A percentile compares a stretch with the other conserved stretches of the same genome.
Evolutionary conservation across 2,888 invertebrate species (phyloP).

Genomic region (Campoplex capitator): DNA sequence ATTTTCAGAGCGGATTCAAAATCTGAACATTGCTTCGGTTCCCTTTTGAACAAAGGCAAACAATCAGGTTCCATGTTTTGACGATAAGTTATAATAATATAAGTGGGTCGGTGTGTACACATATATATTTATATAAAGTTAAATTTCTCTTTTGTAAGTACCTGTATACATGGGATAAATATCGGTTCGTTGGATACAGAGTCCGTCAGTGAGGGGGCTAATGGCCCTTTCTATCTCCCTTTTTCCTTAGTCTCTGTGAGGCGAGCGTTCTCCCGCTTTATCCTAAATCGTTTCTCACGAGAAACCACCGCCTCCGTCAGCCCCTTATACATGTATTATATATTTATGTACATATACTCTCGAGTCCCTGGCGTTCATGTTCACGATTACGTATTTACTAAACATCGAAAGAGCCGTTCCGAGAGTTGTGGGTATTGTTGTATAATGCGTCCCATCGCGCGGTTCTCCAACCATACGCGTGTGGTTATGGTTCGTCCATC

Average conservation of each 20-base stretch:
- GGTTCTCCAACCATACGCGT: conserved; percentile 8
- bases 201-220: conserved; percentile 27
- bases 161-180: conserved; percentile 34
- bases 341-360: not conserved
- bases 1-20: not conserved
- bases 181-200: conserved; percentile 58
- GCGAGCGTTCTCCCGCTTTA: conserved; percentile 46
- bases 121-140: not conserved
- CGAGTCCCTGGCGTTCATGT: conserved; percentile 48
- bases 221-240: conserved; percentile 55
- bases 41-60: too few relatives aligned
- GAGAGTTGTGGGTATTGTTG: conserved; percentile 55
- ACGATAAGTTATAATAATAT: not conserved
- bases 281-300: conserved; percentile 69
- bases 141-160: conserved; percentile 49
- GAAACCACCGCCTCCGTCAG: conserved; percentile 52
- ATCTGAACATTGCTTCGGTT: not conserved
- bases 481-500: conserved; percentile 33
- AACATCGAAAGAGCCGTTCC: conserved; percentile 60
- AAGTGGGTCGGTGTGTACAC: not conserved
- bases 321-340: conserved; percentile 18
- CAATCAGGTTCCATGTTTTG: not conserved
- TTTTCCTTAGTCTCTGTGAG: conserved; percentile 20
- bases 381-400: conserved; percentile 75
- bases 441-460: conserved; percentile 35